Percentiles rank a stretch among this genome's conserved stretches.
Conservation (phyloP, 2,113 vertebrate genomes). For the Porphyrio hochstetteri region DNA sequence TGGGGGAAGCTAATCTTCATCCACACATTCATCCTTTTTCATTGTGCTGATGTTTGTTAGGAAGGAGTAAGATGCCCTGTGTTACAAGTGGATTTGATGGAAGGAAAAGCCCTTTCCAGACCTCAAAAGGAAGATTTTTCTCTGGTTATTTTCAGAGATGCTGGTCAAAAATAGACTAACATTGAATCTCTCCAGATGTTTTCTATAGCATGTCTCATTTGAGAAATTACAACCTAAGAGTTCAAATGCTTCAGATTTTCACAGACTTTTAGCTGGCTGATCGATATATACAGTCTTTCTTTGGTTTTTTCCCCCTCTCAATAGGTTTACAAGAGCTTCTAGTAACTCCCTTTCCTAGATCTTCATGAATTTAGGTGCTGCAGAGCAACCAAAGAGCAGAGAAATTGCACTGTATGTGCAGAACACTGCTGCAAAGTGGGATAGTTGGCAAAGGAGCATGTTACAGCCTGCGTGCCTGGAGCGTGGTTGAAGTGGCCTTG, state of each 20-base stretch:
- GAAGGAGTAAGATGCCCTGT: background rate
- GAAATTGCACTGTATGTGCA: background rate
- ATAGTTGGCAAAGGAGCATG: background rate
- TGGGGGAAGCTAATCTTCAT: background rate
- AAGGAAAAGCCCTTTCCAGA: background rate
- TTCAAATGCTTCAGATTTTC: background rate
- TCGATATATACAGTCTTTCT: rapidly evolving
- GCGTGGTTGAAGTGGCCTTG: background rate
- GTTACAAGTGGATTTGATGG: background rate
- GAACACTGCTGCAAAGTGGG: background rate
- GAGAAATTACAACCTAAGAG: background rate
- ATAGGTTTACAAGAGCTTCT: background rate
- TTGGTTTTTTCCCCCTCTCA: background rate
- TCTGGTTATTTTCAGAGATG: background rate
- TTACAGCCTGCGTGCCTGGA: background rate
- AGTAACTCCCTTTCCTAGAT: background rate
- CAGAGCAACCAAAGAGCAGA: background rate
- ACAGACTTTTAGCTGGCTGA: background rate
- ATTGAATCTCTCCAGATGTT: background rate
- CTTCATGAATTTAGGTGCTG: background rate
- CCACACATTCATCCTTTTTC: background rate
- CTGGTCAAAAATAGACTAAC: background rate
- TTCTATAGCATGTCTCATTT: background rate
- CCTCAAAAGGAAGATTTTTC: background rate
- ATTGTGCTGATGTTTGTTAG: background rate